Evolutionary conservation across 1,140 invertebrate species (phyloP).

Genomic region (Macrostomum lignano): DNA sequence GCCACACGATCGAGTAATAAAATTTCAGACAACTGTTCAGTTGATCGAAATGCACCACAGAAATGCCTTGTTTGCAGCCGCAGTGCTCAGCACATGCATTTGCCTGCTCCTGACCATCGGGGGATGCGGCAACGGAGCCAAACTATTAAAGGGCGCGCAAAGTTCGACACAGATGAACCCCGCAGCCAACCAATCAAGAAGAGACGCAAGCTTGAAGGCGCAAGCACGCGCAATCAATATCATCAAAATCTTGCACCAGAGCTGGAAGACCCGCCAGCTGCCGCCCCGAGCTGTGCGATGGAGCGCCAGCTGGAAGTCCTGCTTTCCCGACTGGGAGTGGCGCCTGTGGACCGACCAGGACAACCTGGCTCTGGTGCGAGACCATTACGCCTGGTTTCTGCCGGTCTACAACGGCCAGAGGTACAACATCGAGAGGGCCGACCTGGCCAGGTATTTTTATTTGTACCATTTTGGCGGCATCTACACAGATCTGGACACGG

Average conservation of each 20-base stretch:
- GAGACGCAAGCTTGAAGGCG: too few species aligned
- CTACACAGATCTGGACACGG: slow-evolving; percentile 2
- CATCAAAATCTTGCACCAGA: slow-evolving; percentile 1
- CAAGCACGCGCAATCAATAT: too few species aligned
- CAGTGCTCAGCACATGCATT: too few species aligned
- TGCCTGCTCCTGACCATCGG: too few species aligned
- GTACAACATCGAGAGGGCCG: neutral
- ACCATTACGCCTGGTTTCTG: slow-evolving; percentile 1
- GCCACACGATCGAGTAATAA: too few species aligned
- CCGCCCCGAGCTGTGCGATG: neutral
- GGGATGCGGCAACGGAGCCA: too few species aligned
- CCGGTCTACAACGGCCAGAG: neutral
- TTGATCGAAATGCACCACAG: too few species aligned
- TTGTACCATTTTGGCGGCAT: slow-evolving; percentile 1
- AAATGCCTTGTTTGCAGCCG: too few species aligned
- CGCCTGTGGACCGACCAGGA: slow-evolving; percentile 1
- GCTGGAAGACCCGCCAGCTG: neutral
- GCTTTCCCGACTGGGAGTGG: neutral
- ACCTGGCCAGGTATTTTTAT: slow-evolving; percentile 1
- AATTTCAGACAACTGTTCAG: too few species aligned
- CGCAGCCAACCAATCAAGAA: too few species aligned
- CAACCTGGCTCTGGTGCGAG: neutral
- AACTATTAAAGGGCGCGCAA: too few species aligned
- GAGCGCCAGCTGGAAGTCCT: neutral
- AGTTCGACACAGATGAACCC: too few species aligned